phyloP scores from a whole-genome alignment of 2,113 vertebrate genomes.

The Elachura formosa region DNA sequence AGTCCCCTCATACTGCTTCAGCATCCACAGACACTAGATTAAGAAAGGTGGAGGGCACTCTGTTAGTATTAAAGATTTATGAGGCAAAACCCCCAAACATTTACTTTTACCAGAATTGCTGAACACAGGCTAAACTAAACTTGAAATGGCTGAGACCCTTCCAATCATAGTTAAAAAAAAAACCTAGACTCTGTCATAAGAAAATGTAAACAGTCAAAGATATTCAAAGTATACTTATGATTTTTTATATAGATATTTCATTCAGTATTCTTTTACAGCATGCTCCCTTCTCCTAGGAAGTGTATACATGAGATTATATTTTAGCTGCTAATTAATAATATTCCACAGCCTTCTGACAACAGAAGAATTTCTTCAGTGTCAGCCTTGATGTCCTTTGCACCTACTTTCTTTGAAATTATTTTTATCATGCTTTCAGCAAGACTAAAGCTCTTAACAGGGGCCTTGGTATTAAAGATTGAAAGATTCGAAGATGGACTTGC shows the following conservation, averaged over 20 bases:
- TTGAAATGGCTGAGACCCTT: not conserved
- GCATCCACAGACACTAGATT: not conserved
- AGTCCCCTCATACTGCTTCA: not conserved
- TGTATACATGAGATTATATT: constrained; percentile 1
- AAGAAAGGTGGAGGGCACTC: not conserved
- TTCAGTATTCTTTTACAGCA: not conserved
- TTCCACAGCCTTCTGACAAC: constrained; percentile 3
- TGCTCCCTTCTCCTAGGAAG: not conserved
- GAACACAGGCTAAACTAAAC: not conserved
- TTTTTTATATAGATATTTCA: not conserved
- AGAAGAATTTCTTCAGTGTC: not conserved
- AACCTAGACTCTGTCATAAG: not conserved
- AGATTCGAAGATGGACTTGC: not conserved
- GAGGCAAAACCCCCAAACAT: not conserved
- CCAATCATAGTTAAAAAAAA: not conserved
- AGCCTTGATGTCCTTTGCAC: not conserved
- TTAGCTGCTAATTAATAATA: constrained; percentile 23
- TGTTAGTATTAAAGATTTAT: not conserved
- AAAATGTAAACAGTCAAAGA: not conserved
- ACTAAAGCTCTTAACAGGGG: not conserved
- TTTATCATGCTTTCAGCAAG: not conserved
- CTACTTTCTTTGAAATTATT: not conserved
- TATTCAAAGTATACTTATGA: not conserved
- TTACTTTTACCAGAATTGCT: not conserved
- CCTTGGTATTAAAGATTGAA: not conserved